Conservation (phyloP, 1,140 invertebrate species). For the Achatina immaculata region DNA sequence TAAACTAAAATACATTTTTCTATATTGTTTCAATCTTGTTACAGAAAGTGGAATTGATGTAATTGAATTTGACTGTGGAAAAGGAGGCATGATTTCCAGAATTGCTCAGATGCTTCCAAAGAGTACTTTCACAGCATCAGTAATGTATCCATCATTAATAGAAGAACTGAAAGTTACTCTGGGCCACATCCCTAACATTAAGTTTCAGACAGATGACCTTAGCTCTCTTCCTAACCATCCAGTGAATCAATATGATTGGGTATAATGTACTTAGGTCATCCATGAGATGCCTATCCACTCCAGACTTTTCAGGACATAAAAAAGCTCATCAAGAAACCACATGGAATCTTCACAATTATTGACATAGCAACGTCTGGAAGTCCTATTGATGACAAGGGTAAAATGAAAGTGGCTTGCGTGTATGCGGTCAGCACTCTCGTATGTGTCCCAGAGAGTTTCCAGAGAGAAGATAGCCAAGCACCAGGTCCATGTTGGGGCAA, state of each 20-base stretch:
- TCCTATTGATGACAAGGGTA: conserved; percentile 9
- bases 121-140: conserved; percentile 18
- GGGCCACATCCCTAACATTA: conserved; percentile 23
- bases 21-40: not conserved
- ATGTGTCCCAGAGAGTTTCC: conserved; percentile 34
- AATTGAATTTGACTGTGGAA: conserved; percentile 31
- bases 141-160: not conserved
- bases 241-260: conserved; percentile 30
- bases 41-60: conserved; percentile 31
- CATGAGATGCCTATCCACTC: conserved; percentile 30
- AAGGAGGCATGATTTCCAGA: conserved; percentile 3
- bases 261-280: conserved; percentile 23
- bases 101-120: conserved; percentile 23
- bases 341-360: conserved; percentile 17
- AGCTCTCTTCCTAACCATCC: not conserved
- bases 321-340: not conserved
- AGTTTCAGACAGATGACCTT: conserved; percentile 10
- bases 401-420: not conserved
- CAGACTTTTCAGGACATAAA: conserved; percentile 15
- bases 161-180: not conserved
- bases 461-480: conserved; percentile 9
- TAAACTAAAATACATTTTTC: no score
- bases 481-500: conserved; percentile 22
- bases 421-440: conserved; percentile 13
- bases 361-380: conserved; percentile 18